These are phyloP conservation scores for Phaonia tiefii DNA, from an alignment of 2,888 invertebrate species.

Conservation along the genomic window DNA sequence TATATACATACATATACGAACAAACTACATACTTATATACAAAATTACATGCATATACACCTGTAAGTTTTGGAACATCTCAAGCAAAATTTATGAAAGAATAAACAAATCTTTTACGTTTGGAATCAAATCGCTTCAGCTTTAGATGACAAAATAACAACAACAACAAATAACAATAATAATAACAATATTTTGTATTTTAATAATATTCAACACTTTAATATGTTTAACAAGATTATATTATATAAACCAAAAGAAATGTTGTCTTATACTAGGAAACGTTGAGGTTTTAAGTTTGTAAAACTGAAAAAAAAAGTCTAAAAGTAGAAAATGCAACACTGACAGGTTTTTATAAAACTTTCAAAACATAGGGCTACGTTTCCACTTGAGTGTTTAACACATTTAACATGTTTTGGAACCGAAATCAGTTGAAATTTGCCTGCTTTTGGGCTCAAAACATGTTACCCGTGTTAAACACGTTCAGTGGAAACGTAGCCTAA, in stretches of 20 bases:
- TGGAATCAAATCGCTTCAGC: slow-evolving; percentile 60
- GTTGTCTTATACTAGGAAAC: neutral
- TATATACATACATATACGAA: slow-evolving; percentile 62
- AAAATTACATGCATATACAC: too few species aligned
- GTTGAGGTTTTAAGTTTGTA: neutral
- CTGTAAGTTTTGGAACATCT: slow-evolving; percentile 29
- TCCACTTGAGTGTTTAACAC: too few species aligned
- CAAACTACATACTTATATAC: slow-evolving; percentile 10
- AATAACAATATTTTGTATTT: slow-evolving; percentile 58
- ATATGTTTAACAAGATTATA: neutral
- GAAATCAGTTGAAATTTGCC: too few species aligned
- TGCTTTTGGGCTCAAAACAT: too few species aligned
- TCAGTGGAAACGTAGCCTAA: too few species aligned
- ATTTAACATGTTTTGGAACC: too few species aligned
- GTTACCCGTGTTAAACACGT: too few species aligned
- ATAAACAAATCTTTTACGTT: neutral
- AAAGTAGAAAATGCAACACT: neutral
- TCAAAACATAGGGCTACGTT: slow-evolving; percentile 39
- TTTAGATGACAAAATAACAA: slow-evolving; percentile 68
- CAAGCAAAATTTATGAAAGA: neutral
- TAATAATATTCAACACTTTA: slow-evolving; percentile 55
- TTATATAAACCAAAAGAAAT: too few species aligned
- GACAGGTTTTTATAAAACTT: slow-evolving; percentile 65
- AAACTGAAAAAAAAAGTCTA: neutral
- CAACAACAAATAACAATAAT: slow-evolving; percentile 37